A percentile compares a stretch with the other conserved stretches of the same genome.
phyloP scores from a whole-genome alignment of 37 sponge, comb jelly and placozoan genomes.

The Aplysina aerophoba region DNA sequence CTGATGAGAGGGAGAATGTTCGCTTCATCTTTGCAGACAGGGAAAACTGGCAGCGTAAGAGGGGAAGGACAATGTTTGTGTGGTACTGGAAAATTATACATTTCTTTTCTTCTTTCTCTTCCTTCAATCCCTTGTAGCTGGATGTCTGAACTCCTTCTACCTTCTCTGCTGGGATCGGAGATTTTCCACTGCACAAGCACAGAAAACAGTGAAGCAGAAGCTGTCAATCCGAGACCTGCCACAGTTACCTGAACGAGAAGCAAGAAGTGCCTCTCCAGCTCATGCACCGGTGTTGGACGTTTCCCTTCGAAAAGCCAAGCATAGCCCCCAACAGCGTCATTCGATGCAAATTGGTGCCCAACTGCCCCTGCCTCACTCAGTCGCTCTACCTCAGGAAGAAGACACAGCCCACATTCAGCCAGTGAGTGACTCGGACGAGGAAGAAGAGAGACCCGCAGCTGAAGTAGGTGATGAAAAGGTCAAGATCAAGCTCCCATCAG shows the following conservation, averaged over 20 bases:
- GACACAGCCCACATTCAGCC: neutral
- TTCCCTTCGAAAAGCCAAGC: neutral
- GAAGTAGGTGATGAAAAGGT: neutral
- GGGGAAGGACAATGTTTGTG: no score
- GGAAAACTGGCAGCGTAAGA: neutral
- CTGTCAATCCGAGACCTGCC: constrained; percentile 10
- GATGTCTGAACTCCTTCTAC: constrained; percentile 8
- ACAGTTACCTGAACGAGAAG: neutral
- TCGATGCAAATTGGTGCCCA: neutral
- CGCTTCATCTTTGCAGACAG: neutral
- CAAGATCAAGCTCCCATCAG: neutral
- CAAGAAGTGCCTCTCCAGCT: neutral
- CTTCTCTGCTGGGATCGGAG: constrained; percentile 13
- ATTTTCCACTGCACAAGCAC: neutral
- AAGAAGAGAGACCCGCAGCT: neutral
- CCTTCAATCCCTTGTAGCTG: neutral
- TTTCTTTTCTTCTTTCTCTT: neutral
- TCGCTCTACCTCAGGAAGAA: constrained; percentile 1
- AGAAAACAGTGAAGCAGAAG: neutral
- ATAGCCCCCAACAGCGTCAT: neutral
- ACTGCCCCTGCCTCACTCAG: neutral
- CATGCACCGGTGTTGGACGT: neutral
- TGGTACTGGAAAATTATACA: no score
- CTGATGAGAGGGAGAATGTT: neutral
- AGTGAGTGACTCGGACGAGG: neutral